These are phyloP conservation scores for Phymatocera aterrima DNA, from an alignment of 2,888 invertebrate genomes.

Conservation along the genomic window DNA sequence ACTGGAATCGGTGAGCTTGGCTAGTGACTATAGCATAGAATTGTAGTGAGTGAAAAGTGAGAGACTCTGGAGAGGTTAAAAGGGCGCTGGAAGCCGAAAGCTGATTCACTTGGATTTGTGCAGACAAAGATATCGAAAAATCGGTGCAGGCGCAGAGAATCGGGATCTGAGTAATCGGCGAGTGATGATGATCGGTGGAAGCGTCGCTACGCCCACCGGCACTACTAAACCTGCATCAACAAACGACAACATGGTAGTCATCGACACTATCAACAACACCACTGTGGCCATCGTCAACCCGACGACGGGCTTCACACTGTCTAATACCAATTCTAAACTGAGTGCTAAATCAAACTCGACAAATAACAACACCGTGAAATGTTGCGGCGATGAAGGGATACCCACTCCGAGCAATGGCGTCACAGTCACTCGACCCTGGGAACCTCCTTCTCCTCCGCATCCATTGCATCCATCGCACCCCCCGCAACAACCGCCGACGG, in stretches of 20 bases:
- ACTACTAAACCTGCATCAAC: conserved; percentile 69
- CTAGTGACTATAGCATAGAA: not conserved
- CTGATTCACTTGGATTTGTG: not conserved
- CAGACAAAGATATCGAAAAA: conserved; percentile 10
- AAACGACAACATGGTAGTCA: conserved; percentile 69
- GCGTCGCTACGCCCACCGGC: conserved; percentile 69
- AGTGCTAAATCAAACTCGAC: not conserved
- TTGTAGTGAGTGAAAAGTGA: not conserved
- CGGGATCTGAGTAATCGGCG: conserved; percentile 54
- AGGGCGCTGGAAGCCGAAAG: too few species aligned
- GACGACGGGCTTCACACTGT: conserved; percentile 10
- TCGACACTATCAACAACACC: conserved; percentile 69
- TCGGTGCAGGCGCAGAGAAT: conserved; percentile 9
- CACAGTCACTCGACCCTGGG: conserved; percentile 70
- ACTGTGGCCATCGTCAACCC: conserved; percentile 48
- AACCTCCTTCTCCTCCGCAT: conserved; percentile 67
- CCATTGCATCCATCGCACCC: conserved; percentile 61
- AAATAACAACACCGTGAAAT: conserved; percentile 31
- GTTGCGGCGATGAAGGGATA: conserved; percentile 29
- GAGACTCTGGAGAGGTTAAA: not conserved
- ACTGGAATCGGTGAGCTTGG: not conserved
- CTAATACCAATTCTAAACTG: not conserved
- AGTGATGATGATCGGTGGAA: conserved; percentile 73
- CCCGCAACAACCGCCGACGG: conserved; percentile 57
- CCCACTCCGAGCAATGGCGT: conserved; percentile 49